phyloP scores from a whole-genome alignment of 2,113 vertebrate genomes.

The Ovibos moschatus region DNA sequence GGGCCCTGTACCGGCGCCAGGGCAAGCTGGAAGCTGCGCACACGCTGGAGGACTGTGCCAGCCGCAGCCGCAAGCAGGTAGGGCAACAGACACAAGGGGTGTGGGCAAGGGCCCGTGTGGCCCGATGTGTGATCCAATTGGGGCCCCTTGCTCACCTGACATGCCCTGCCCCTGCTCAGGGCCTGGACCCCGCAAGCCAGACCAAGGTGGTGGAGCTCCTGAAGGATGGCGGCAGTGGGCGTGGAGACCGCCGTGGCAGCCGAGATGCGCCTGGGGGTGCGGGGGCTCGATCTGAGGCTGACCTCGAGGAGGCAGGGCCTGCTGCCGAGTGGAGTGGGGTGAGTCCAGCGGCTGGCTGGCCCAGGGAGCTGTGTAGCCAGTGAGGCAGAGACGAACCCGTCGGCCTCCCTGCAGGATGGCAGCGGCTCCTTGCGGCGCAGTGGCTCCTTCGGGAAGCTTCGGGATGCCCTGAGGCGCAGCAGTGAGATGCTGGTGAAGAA shows the following conservation, averaged over 20 bases:
- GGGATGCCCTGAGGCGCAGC: slow-evolving; percentile 89
- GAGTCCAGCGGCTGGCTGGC: slow-evolving; percentile 35
- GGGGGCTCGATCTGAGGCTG: slow-evolving; percentile 70
- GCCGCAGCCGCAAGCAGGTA: slow-evolving; percentile 91
- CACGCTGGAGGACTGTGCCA: slow-evolving; percentile 90
- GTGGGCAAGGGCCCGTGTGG: background rate
- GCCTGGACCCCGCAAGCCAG: slow-evolving; percentile 90
- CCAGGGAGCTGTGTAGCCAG: background rate
- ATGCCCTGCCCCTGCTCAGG: slow-evolving; percentile 71
- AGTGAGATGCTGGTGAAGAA: slow-evolving; percentile 95
- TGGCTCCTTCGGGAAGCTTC: slow-evolving; percentile 90
- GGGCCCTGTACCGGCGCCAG: slow-evolving; percentile 90
- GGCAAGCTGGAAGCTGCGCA: slow-evolving; percentile 93
- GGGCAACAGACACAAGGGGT: accelerated
- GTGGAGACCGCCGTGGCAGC: slow-evolving; percentile 79
- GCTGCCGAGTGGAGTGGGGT: slow-evolving; percentile 89
- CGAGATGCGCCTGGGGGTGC: slow-evolving; percentile 74
- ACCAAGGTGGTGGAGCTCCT: slow-evolving; percentile 91
- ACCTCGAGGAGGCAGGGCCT: slow-evolving; percentile 80
- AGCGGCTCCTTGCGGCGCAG: slow-evolving; percentile 88
- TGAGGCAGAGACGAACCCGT: background rate
- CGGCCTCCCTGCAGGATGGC: slow-evolving; percentile 81
- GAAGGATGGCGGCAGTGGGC: slow-evolving; percentile 83
- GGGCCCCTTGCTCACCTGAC: background rate
- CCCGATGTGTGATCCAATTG: background rate